Evolutionary conservation across 2,888 invertebrate genomes (phyloP).

Genomic region (Hybos culiciformis): DNA sequence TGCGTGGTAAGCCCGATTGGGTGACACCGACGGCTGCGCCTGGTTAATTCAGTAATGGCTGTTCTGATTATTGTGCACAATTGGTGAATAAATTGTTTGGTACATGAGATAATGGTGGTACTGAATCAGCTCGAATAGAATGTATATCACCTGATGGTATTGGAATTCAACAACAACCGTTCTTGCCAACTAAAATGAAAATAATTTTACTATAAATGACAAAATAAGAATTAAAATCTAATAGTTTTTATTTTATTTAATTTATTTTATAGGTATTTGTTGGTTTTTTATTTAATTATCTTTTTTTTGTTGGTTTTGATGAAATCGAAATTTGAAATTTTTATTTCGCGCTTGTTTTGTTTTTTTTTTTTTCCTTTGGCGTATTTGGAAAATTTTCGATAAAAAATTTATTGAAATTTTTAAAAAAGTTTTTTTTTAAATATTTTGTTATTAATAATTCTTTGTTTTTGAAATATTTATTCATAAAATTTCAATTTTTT

Average conservation of each 20-base stretch:
- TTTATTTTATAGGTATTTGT: too few relatives aligned
- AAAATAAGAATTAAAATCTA: neutral
- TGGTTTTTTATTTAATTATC: too few relatives aligned
- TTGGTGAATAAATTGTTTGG: conserved; percentile 17
- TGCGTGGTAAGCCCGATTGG: conserved; percentile 10
- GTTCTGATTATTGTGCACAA: conserved; percentile 34
- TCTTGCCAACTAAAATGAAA: conserved; percentile 22
- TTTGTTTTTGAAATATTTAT: too few relatives aligned
- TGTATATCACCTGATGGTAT: conserved; percentile 7
- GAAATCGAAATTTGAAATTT: too few relatives aligned
- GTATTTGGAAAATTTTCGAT: too few relatives aligned
- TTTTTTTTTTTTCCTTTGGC: too few relatives aligned
- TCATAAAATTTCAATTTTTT: too few relatives aligned
- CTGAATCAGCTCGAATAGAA: conserved; percentile 29
- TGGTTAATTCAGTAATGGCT: conserved; percentile 17
- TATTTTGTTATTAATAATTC: too few relatives aligned
- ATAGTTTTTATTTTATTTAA: neutral
- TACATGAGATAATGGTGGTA: conserved; percentile 29
- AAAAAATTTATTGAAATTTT: too few relatives aligned
- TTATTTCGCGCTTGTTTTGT: too few relatives aligned
- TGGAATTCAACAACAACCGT: conserved; percentile 28
- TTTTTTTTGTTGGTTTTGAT: too few relatives aligned
- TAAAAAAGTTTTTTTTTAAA: too few relatives aligned
- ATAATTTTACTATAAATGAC: conserved; percentile 1
- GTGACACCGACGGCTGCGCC: conserved; percentile 18